phyloP scores from a whole-genome alignment of 2,113 vertebrate species.

The Oostethus manadensis region DNA sequence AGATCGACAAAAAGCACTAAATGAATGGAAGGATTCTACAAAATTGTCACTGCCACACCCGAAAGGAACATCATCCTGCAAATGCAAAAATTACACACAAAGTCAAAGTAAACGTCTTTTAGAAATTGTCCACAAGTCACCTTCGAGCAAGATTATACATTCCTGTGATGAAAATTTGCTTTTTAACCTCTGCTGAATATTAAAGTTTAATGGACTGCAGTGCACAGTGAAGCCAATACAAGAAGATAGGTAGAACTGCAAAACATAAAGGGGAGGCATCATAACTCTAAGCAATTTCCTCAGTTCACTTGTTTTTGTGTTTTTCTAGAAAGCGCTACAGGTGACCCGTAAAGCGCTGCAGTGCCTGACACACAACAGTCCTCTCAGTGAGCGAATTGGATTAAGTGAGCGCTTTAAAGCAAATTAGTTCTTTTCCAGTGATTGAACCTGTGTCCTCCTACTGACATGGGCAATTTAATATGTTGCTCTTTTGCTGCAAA shows the following conservation, averaged over 20 bases:
- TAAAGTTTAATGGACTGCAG: neutral
- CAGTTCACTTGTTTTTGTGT: neutral
- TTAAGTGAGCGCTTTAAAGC: slow-evolving; percentile 15
- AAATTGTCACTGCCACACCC: too few relatives aligned
- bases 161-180: neutral
- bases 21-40: too few relatives aligned
- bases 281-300: neutral
- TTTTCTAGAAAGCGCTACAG: neutral
- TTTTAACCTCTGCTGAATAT: slow-evolving; percentile 2
- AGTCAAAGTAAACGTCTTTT: too few relatives aligned
- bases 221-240: neutral
- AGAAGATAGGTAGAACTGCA: neutral
- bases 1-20: too few relatives aligned
- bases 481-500: slow-evolving; percentile 34
- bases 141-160: neutral
- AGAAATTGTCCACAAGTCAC: neutral
- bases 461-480: slow-evolving; percentile 32
- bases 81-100: too few relatives aligned
- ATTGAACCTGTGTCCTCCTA: slow-evolving; percentile 21
- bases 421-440: slow-evolving; percentile 23
- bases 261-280: neutral
- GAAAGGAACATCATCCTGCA: too few relatives aligned
- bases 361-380: neutral
- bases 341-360: neutral
- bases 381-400: neutral